A percentile compares a stretch with the other conserved stretches of the same genome.
Conservation (phyloP, 2,888 invertebrate species). For the Labia minor region DNA sequence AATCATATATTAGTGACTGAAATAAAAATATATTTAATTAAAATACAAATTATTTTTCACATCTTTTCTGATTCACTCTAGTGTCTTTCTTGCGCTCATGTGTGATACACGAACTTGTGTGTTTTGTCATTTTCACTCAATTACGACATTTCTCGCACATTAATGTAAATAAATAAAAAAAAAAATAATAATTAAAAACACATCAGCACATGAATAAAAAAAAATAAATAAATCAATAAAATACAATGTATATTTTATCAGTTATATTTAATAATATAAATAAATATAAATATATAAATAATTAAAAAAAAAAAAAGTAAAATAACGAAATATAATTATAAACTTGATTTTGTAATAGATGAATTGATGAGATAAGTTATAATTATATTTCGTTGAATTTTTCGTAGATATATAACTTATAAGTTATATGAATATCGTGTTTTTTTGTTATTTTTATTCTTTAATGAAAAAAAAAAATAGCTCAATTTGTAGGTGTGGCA, state of each 20-base stretch:
- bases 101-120: conserved; percentile 14
- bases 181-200: neutral
- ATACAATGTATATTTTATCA: conserved; percentile 7
- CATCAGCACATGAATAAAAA: neutral
- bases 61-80: conserved; percentile 25
- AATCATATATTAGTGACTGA: conserved; percentile 3
- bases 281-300: conserved; percentile 13
- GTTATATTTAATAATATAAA: neutral
- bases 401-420: neutral
- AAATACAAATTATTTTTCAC: conserved; percentile 21
- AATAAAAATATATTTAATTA: conserved; percentile 8
- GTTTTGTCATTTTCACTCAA: conserved; percentile 15
- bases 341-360: too few species aligned
- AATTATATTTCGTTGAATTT: neutral
- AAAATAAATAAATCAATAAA: neutral
- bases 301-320: too few species aligned
- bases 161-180: neutral
- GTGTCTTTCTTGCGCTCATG: conserved; percentile 25
- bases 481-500: neutral
- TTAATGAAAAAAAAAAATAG: neutral
- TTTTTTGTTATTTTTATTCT: too few species aligned
- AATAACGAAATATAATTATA: neutral
- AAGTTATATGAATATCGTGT: neutral
- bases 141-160: conserved; percentile 18
- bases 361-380: neutral